These are phyloP conservation scores for Ptilonorhynchus violaceus DNA, from an alignment of 2,113 vertebrate genomes.

Conservation along the genomic window DNA sequence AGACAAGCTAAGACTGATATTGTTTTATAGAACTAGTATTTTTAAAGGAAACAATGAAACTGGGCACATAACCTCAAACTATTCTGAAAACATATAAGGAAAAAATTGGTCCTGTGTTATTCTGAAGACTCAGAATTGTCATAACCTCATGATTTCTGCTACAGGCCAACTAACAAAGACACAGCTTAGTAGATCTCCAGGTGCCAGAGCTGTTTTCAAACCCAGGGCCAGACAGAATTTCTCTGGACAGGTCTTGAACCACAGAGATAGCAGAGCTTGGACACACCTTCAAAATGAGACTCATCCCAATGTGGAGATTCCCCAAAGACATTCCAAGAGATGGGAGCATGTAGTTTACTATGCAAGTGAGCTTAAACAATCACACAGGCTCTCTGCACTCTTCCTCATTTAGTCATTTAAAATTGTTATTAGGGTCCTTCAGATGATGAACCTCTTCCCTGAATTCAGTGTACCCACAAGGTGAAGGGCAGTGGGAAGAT, in stretches of 20 bases:
- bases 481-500: neutral
- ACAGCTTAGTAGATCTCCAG: neutral
- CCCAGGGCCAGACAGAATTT: neutral
- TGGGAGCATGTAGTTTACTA: neutral
- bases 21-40: constrained; percentile 23
- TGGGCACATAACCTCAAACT: neutral
- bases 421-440: neutral
- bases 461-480: neutral
- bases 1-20: constrained; percentile 60
- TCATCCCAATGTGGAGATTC: neutral
- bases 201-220: neutral
- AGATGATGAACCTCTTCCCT: neutral
- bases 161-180: neutral
- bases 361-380: neutral
- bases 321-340: neutral
- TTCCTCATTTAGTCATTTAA: neutral
- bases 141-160: neutral
- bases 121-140: neutral
- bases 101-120: neutral
- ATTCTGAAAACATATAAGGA: neutral
- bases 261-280: neutral
- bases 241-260: neutral
- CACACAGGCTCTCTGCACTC: neutral
- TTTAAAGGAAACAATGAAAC: neutral
- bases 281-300: neutral